These are phyloP conservation scores for Metopia argyrocephala DNA, from an alignment of 2,888 invertebrate genomes.

Conservation along the genomic window DNA sequence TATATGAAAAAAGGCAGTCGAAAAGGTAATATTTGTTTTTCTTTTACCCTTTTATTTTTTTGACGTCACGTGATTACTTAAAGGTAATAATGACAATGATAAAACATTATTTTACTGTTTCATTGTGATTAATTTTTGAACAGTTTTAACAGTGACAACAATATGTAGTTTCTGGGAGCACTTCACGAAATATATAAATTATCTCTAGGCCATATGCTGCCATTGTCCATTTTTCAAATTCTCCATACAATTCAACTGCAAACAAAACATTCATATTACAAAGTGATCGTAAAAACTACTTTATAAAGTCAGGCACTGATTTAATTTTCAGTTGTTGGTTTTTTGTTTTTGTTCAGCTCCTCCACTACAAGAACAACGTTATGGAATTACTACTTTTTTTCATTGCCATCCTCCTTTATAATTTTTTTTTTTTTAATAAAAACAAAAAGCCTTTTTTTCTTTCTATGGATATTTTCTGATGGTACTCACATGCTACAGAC, in stretches of 20 bases:
- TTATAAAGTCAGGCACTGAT: slow-evolving; percentile 54
- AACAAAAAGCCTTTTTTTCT: background rate
- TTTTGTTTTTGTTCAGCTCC: slow-evolving; percentile 22
- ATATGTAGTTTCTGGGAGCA: slow-evolving; percentile 15
- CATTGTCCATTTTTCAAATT: slow-evolving; percentile 17
- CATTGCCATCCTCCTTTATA: background rate
- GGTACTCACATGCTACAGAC: slow-evolving; percentile 54
- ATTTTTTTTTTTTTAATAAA: background rate
- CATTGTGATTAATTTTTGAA: slow-evolving; percentile 1
- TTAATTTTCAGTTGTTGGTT: slow-evolving; percentile 35
- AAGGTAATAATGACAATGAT: slow-evolving; percentile 46
- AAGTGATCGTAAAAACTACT: slow-evolving; percentile 30
- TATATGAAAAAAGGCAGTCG: no score
- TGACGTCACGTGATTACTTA: slow-evolving; percentile 18
- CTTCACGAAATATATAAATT: slow-evolving; percentile 24
- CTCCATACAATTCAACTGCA: background rate
- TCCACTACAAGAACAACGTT: slow-evolving; percentile 18
- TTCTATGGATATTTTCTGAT: slow-evolving; percentile 9
- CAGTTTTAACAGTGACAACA: slow-evolving; percentile 43
- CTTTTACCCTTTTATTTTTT: background rate
- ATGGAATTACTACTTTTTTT: slow-evolving; percentile 30
- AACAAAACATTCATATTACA: slow-evolving; percentile 9
- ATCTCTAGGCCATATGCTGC: slow-evolving; percentile 52
- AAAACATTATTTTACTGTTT: slow-evolving; percentile 9
- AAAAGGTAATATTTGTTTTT: no score